phyloP scores from a whole-genome alignment of 2,888 invertebrate species.

The Sminthurinus aureus region DNA sequence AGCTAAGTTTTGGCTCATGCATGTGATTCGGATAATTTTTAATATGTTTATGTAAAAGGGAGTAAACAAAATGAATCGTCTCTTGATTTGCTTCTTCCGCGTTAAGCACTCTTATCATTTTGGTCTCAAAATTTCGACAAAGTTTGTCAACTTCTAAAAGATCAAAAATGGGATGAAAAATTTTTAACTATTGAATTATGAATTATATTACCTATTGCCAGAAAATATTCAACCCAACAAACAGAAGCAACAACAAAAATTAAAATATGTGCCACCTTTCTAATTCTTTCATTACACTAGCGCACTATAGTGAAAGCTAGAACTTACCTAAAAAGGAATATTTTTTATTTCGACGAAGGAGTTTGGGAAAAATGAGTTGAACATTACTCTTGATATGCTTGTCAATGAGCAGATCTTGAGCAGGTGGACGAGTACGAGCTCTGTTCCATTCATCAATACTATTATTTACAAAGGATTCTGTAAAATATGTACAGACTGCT shows the following conservation, averaged over 20 bases:
- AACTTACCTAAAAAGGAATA: background rate
- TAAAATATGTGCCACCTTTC: no score
- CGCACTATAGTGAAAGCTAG: no score
- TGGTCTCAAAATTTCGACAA: background rate
- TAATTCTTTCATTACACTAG: no score
- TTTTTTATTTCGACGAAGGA: background rate
- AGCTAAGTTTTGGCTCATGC: background rate
- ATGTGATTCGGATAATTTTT: background rate
- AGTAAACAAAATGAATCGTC: background rate
- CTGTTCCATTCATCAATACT: conserved; percentile 15
- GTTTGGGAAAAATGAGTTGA: background rate
- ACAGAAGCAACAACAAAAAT: no score
- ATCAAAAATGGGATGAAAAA: no score
- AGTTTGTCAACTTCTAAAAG: conserved; percentile 6
- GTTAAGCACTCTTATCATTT: background rate
- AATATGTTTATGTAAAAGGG: background rate
- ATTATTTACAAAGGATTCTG: conserved; percentile 36
- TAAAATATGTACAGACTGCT: conserved; percentile 48
- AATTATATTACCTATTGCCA: no score
- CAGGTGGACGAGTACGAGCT: background rate
- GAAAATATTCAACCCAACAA: no score
- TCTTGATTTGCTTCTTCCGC: conserved; percentile 10
- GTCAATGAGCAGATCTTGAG: conserved; percentile 9
- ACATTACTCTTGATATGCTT: conserved; percentile 13
- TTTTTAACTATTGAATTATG: no score